A percentile compares a stretch with the other conserved stretches of the same genome.
Conservation (phyloP, 2,888 invertebrate species). For the Tenthredo scrophulariae region DNA sequence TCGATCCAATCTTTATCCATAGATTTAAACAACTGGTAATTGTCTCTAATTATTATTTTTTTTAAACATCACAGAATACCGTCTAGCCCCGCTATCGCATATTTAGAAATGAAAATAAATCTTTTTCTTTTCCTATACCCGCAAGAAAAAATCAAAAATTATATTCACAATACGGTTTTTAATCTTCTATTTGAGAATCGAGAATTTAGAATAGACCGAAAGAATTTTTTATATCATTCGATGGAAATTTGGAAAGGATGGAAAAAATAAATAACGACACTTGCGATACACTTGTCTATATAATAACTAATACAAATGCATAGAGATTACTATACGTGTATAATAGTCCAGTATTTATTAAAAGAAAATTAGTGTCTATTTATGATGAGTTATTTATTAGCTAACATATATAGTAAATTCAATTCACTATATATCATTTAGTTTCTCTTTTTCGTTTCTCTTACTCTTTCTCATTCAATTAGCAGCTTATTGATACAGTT, state of each 20-base stretch:
- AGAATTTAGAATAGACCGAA: too few species aligned
- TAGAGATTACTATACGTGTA: too few species aligned
- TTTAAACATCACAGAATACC: neutral
- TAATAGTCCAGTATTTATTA: too few species aligned
- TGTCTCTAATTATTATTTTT: slow-evolving; percentile 30
- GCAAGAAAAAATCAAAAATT: neutral
- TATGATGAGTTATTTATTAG: neutral
- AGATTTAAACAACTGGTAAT: neutral
- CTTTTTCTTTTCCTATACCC: too few species aligned
- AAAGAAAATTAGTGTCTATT: neutral
- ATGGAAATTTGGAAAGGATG: too few species aligned
- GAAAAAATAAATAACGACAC: too few species aligned
- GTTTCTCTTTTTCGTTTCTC: neutral
- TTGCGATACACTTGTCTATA: too few species aligned
- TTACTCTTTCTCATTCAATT: neutral
- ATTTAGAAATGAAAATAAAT: too few species aligned
- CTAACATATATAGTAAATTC: neutral
- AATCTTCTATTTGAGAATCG: neutral
- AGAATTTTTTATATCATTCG: too few species aligned
- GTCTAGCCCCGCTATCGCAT: neutral
- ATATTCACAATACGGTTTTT: neutral
- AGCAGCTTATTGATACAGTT: neutral
- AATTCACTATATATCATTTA: neutral
- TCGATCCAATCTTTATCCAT: slow-evolving; percentile 25
- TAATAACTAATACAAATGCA: neutral